Conservation (phyloP, 2,888 invertebrate species). For the Pollenia angustigena region DNA sequence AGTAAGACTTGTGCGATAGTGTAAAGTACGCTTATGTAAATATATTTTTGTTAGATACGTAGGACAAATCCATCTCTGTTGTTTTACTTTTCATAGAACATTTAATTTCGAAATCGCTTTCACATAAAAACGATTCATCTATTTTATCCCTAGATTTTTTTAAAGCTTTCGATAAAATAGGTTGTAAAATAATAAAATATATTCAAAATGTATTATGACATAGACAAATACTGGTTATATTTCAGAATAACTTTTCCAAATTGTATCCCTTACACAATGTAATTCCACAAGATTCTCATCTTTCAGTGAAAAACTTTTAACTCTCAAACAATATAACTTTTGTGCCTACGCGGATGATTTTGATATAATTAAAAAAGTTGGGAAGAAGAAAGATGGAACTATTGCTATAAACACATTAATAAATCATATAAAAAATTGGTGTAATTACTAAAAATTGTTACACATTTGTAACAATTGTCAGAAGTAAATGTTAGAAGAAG, state of each 20-base stretch:
- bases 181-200: slow-evolving; percentile 51
- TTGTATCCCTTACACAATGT: not conserved
- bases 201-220: slow-evolving; percentile 39
- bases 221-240: slow-evolving; percentile 43
- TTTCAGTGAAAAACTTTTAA: slow-evolving; percentile 39
- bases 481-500: too few species aligned
- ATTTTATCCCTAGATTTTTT: slow-evolving; percentile 65
- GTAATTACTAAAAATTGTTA: not conserved
- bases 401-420: slow-evolving; percentile 11
- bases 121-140: slow-evolving; percentile 31
- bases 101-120: slow-evolving; percentile 37
- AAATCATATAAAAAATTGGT: slow-evolving; percentile 59
- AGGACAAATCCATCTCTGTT: slow-evolving; percentile 40
- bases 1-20: too few species aligned
- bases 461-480: too few species aligned
- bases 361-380: slow-evolving; percentile 56
- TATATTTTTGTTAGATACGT: not conserved
- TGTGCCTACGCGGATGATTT: slow-evolving; percentile 73
- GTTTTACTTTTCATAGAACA: slow-evolving; percentile 65
- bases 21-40: too few species aligned
- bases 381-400: slow-evolving; percentile 36
- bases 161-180: slow-evolving; percentile 70
- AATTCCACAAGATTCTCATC: slow-evolving; percentile 18
- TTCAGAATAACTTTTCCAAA: slow-evolving; percentile 34
- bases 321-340: slow-evolving; percentile 58